Conservation (phyloP, 23 tunicate genomes). For the Halocynthia roretzi region DNA sequence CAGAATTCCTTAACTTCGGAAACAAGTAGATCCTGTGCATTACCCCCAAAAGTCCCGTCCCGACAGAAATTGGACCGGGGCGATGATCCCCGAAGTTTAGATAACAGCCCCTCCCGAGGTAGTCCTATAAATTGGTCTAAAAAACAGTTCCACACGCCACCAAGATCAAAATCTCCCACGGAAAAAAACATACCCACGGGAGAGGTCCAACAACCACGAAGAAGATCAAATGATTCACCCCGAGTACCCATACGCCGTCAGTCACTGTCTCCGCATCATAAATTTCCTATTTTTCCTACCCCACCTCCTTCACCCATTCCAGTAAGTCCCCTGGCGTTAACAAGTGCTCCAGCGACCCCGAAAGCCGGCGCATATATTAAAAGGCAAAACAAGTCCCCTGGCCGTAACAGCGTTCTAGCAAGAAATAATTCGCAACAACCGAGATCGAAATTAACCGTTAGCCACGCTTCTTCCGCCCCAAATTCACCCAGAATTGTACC, state of each 20-base stretch:
- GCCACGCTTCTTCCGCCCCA: neutral
- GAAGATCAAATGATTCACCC: neutral
- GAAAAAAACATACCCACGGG: neutral
- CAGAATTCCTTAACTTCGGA: neutral
- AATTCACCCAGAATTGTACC: neutral
- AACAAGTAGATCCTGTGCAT: neutral
- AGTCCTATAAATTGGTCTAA: neutral
- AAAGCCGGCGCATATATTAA: too few relatives aligned
- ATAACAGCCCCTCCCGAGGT: neutral
- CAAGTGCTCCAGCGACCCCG: too few relatives aligned
- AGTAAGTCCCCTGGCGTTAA: too few relatives aligned
- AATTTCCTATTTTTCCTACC: too few relatives aligned
- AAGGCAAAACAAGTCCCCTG: neutral
- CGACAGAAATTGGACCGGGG: constrained; percentile 8
- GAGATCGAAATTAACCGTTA: neutral
- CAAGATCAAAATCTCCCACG: too few relatives aligned
- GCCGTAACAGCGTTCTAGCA: neutral
- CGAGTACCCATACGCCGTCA: neutral
- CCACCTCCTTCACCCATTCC: too few relatives aligned
- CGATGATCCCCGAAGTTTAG: neutral
- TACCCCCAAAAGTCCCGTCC: neutral
- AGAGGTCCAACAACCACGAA: neutral
- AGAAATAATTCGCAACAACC: neutral
- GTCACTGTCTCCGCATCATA: neutral
- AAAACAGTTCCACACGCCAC: too few relatives aligned